Evolutionary conservation across 2,797 vertebrate species (phyloP), one percentile per base, ranked within the genome.

Genomic region (Orientallactaga sibirica): DNA sequence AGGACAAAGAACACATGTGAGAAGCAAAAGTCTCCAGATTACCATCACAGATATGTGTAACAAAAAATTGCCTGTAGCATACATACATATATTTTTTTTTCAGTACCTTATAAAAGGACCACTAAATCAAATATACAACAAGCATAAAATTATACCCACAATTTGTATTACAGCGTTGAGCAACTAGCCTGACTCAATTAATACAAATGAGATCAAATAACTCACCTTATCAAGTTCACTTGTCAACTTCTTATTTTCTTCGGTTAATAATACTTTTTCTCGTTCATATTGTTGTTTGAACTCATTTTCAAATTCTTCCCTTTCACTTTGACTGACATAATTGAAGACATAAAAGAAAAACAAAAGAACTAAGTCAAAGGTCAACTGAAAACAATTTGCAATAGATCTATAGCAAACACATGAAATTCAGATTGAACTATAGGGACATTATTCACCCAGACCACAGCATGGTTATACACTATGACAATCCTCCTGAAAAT

Each of bases 241-340:
- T n/a, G 99, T 99, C 81, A 99, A 98, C 92, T 99, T 99, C 98
- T 99, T 99, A 96, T 99, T 99, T 90, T 99, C 99, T 70, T 99
- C 99, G 0, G 97, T 98, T 76, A 99, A 96, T 90, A 99, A 98
- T 62, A 98, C 93, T 96, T 98, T 98, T 97, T 99, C 99, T 88
- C 99, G 98, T 98, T 99, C 99, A 52, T 98, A 99, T 94, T 99
- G 99, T 98, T 99, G 99, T 97, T 99, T 99, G 98, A 98, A 98
- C 93, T 99, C 99, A 0, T 98, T 98, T 98, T 99, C 99, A 97
- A 99, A 99, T 97, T 99, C 99, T 93, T 99, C 99, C 52, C 99
- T 98, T 97, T 99, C 99, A 66, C 97, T 99, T 99, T 99, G 99
- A 98, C 99, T 99, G 97, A 82, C 58, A 95, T 86, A 95, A 96